These are phyloP conservation scores for Stichodactyla mertensii DNA, from an alignment of 64 coral and sea anemone genomes.

Conservation along the genomic window DNA sequence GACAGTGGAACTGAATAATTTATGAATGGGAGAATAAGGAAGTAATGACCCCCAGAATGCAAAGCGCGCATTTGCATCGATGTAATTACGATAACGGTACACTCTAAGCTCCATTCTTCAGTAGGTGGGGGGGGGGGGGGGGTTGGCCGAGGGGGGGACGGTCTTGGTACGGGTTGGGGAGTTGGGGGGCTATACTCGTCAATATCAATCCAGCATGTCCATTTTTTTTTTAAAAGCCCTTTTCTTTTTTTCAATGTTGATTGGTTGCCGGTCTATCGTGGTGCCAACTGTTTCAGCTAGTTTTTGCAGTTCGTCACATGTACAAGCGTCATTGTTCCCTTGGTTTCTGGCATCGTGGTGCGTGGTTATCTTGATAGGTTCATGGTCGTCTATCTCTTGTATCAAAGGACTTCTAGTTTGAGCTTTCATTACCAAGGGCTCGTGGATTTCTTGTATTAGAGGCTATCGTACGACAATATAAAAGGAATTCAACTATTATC, in stretches of 20 bases:
- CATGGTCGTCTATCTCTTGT: background rate
- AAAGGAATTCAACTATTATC: no score
- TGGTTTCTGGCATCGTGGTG: background rate
- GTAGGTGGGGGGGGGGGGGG: no score
- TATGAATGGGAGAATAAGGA: no score
- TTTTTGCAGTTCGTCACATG: conserved; percentile 35
- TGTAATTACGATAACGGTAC: no score
- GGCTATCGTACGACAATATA: background rate
- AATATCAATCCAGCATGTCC: background rate
- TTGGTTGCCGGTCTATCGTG: conserved; percentile 66
- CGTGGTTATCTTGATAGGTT: background rate
- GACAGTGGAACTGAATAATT: no score
- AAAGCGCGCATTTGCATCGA: no score
- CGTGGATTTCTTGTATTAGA: background rate
- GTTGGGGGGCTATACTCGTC: background rate
- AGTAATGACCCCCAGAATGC: no score
- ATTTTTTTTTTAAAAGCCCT: conserved; percentile 30
- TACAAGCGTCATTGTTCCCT: background rate
- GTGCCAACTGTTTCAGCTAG: conserved; percentile 77
- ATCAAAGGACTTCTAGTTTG: background rate
- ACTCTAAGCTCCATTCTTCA: no score
- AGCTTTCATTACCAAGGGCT: background rate
- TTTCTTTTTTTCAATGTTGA: conserved; percentile 74
- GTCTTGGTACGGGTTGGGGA: no score
- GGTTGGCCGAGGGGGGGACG: no score